Conservation (phyloP, 1,140 invertebrate genomes). For the Zeugodacus cucurbitae region DNA sequence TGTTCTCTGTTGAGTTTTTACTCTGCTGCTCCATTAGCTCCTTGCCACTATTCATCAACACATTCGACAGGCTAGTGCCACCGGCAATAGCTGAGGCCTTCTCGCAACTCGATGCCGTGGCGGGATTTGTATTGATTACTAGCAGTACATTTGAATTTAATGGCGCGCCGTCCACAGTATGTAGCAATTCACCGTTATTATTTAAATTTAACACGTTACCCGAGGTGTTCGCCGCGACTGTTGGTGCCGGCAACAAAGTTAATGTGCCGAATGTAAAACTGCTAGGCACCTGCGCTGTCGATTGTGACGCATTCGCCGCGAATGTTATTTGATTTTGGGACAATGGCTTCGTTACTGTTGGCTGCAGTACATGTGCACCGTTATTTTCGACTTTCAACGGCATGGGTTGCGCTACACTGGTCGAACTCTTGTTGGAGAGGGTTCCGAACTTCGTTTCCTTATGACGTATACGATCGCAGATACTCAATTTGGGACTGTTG, state of each 20-base stretch:
- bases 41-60: background rate
- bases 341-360: background rate
- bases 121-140: slow-evolving; percentile 10
- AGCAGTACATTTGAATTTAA: slow-evolving; percentile 52
- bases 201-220: background rate
- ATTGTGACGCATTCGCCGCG: background rate
- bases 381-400: background rate
- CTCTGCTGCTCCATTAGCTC: background rate
- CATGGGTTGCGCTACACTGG: background rate
- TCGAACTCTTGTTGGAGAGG: background rate
- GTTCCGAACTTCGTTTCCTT: slow-evolving; percentile 48
- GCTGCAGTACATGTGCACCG: background rate
- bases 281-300: background rate
- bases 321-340: background rate
- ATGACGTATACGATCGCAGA: slow-evolving; percentile 63
- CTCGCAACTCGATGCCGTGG: background rate
- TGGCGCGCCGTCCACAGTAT: background rate
- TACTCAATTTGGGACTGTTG: slow-evolving; percentile 55
- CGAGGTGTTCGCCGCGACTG: background rate
- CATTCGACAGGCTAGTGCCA: background rate
- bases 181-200: slow-evolving; percentile 36
- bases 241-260: background rate
- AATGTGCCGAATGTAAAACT: background rate
- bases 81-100: background rate
- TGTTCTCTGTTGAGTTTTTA: slow-evolving; percentile 43